A percentile compares a stretch with the other conserved stretches of the same genome.
Evolutionary conservation across 2,888 invertebrate genomes (phyloP).

Genomic region (Euphydryas editha): DNA sequence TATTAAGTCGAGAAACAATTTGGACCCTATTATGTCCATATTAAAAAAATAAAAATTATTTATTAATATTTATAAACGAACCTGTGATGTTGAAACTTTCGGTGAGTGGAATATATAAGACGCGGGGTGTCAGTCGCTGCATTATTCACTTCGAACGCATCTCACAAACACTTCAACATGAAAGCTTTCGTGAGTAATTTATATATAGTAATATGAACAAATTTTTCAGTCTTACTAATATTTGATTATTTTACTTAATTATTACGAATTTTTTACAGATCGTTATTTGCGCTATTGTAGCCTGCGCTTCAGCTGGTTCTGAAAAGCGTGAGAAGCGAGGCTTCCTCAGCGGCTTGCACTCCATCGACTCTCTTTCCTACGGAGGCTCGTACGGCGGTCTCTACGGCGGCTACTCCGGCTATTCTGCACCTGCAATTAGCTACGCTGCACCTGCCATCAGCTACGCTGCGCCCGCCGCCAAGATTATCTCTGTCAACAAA

Average conservation of each 20-base stretch:
- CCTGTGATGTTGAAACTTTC: too few species aligned
- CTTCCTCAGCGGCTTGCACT: conserved; percentile 35
- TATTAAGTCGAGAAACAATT: too few species aligned
- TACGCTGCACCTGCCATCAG: conserved; percentile 36
- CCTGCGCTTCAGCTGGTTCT: conserved; percentile 33
- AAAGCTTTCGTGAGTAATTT: conserved; percentile 46
- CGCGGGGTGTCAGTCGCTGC: background rate
- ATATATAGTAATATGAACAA: background rate
- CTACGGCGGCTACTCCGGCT: conserved; percentile 33
- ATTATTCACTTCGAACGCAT: background rate
- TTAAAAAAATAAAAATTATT: too few species aligned
- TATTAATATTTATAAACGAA: too few species aligned
- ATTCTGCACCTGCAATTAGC: background rate
- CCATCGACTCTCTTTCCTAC: conserved; percentile 18
- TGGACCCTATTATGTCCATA: too few species aligned
- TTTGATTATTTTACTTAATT: background rate
- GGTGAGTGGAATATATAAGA: background rate
- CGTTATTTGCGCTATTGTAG: conserved; percentile 36
- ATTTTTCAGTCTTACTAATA: too few species aligned
- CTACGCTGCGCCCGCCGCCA: conserved; percentile 43
- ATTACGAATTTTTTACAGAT: conserved; percentile 23
- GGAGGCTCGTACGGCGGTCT: conserved; percentile 35
- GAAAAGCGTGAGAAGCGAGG: conserved; percentile 42
- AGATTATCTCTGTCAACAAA: conserved; percentile 54
- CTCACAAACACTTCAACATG: conserved; percentile 38